These are phyloP conservation scores for Tryphoninae sp. DNA, from an alignment of 2,888 invertebrate species.

Conservation along the genomic window DNA sequence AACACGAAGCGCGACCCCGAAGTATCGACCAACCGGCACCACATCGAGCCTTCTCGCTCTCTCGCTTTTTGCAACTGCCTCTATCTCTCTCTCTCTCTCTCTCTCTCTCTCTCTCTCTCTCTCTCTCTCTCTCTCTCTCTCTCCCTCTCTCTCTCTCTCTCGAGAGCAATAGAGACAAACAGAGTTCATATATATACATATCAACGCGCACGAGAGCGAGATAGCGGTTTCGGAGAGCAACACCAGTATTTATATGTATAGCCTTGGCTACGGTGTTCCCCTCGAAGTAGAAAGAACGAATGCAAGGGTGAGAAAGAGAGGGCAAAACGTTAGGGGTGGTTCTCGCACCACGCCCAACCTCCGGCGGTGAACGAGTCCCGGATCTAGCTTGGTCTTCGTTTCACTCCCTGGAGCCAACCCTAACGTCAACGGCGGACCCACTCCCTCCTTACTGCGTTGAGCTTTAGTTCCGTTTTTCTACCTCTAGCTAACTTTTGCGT, in stretches of 20 bases:
- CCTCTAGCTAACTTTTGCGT: conserved; percentile 4
- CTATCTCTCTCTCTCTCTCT: conserved; percentile 16
- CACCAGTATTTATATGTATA: background rate
- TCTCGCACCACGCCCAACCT: conserved; percentile 80
- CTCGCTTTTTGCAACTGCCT: conserved; percentile 2
- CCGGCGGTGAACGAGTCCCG: conserved; percentile 71
- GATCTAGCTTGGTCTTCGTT: conserved; percentile 68
- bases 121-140: conserved; percentile 1
- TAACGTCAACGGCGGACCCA: background rate
- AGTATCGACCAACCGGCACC: conserved; percentile 79
- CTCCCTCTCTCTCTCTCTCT: too few relatives aligned
- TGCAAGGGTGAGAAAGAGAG: conserved; percentile 47
- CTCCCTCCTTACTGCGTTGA: conserved; percentile 19
- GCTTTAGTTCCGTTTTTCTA: conserved; percentile 61
- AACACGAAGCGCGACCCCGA: conserved; percentile 67
- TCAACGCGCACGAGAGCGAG: conserved; percentile 41
- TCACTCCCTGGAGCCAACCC: conserved; percentile 49
- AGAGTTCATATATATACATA: background rate
- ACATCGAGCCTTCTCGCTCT: conserved; percentile 59
- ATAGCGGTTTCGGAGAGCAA: conserved; percentile 48
- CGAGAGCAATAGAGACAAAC: conserved; percentile 55
- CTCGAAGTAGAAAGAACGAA: conserved; percentile 42
- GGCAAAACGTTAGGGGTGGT: conserved; percentile 46
- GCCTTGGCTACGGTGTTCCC: background rate
- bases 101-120: background rate